Evolutionary conservation across 2,113 vertebrate genomes (phyloP).

Genomic region (Procapra przewalskii): DNA sequence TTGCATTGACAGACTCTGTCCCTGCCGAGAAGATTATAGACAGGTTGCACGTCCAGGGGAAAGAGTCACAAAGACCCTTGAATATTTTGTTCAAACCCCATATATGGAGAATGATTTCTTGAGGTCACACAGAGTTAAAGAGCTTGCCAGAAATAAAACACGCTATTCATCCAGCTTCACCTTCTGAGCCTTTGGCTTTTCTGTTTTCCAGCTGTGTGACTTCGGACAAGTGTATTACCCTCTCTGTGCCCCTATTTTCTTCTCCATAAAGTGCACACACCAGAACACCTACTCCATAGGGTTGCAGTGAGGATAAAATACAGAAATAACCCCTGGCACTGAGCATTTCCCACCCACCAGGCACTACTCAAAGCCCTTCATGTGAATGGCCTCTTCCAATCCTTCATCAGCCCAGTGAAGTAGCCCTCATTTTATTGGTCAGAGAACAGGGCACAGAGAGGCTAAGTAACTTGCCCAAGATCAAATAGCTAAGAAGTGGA

Average conservation of each 20-base stretch:
- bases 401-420: neutral
- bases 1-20: neutral
- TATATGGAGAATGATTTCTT: neutral
- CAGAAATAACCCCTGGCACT: neutral
- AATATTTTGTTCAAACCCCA: neutral
- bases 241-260: neutral
- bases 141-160: neutral
- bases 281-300: neutral
- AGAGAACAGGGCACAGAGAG: neutral
- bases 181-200: neutral
- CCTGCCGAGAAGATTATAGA: neutral
- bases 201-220: neutral
- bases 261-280: neutral
- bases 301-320: neutral
- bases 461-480: neutral
- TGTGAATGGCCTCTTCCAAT: neutral
- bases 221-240: neutral
- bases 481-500: neutral
- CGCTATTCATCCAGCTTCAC: neutral
- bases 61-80: neutral
- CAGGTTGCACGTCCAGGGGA: neutral
- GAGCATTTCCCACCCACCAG: neutral
- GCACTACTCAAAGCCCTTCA: neutral
- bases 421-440: neutral
- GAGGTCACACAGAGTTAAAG: neutral